Percentiles rank a stretch among this genome's conserved stretches.
Conservation (phyloP, 2,797 vertebrate species). For the Argya squamiceps region DNA sequence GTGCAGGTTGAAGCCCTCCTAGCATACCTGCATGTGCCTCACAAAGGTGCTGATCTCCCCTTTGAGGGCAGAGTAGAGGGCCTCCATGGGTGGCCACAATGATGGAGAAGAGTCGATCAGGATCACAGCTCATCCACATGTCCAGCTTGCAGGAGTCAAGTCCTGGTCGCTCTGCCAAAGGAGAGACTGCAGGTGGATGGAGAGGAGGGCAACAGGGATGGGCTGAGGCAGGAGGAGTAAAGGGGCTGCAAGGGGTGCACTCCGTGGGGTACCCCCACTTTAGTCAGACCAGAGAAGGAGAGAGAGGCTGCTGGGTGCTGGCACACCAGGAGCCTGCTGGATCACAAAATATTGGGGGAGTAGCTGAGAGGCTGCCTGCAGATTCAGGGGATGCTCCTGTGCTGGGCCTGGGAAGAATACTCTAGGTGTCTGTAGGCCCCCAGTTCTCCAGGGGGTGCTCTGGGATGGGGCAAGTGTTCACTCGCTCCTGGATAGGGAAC, state of each 20-base stretch:
- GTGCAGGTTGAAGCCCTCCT: slow-evolving; percentile 29
- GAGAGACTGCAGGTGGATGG: accelerated
- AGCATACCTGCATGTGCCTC: not conserved
- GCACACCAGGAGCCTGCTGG: not conserved
- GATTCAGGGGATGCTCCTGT: not conserved
- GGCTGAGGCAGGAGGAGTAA: not conserved
- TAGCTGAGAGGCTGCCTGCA: not conserved
- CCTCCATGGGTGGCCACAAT: not conserved
- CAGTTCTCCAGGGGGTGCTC: not conserved
- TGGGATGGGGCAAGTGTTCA: not conserved
- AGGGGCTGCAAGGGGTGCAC: not conserved
- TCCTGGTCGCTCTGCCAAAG: not conserved
- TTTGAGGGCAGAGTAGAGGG: slow-evolving; percentile 34
- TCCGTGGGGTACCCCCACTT: not conserved
- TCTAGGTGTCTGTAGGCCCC: not conserved
- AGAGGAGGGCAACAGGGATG: not conserved
- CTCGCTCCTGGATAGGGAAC: not conserved
- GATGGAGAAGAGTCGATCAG: not conserved
- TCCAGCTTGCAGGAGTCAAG: accelerated
- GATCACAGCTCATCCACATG: not conserved
- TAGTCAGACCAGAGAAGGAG: not conserved
- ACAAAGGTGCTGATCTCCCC: slow-evolving; percentile 42
- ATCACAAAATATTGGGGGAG: not conserved
- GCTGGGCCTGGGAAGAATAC: not conserved
- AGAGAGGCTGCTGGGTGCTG: not conserved